phyloP scores from a whole-genome alignment of 2,888 invertebrate species.

The Panorpa germanica region DNA sequence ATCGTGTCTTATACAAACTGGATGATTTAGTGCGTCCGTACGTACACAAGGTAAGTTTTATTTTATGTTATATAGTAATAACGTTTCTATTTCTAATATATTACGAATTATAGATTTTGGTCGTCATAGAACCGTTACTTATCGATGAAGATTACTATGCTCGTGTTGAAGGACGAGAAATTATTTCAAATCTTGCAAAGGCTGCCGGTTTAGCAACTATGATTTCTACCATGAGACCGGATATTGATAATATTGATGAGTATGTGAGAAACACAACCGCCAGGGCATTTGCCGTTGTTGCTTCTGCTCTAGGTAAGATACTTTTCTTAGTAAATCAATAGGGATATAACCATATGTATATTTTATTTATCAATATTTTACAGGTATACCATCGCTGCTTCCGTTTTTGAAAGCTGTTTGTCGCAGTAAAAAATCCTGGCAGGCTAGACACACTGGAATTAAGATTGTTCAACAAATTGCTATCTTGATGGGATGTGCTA shows the following conservation, averaged over 20 bases:
- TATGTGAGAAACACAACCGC: conserved; percentile 99
- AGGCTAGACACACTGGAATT: conserved; percentile 93
- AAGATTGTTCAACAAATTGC: conserved; percentile 99
- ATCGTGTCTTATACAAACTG: conserved; percentile 92
- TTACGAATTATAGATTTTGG: conserved; percentile 52
- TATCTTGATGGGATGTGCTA: conserved; percentile 98
- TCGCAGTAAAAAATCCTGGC: conserved; percentile 99
- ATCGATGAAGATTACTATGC: conserved; percentile 99
- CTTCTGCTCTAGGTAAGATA: conserved; percentile 73
- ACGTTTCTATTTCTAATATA: not conserved
- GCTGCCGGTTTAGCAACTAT: conserved; percentile 98
- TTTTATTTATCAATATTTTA: conserved; percentile 12
- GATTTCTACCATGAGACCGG: conserved; percentile 99
- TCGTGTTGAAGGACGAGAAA: conserved; percentile 96
- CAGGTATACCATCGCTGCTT: conserved; percentile 78
- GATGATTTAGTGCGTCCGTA: conserved; percentile 98
- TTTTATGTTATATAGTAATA: not conserved
- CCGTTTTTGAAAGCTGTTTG: conserved; percentile 99
- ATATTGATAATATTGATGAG: conserved; percentile 99
- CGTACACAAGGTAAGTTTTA: conserved; percentile 68
- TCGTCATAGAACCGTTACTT: conserved; percentile 94
- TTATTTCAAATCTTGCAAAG: conserved; percentile 97
- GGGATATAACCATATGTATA: not conserved
- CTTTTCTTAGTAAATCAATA: conserved; percentile 1
- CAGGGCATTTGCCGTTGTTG: conserved; percentile 98